phyloP scores from a whole-genome alignment of 2,888 invertebrate genomes.

The Clunio marinus region DNA sequence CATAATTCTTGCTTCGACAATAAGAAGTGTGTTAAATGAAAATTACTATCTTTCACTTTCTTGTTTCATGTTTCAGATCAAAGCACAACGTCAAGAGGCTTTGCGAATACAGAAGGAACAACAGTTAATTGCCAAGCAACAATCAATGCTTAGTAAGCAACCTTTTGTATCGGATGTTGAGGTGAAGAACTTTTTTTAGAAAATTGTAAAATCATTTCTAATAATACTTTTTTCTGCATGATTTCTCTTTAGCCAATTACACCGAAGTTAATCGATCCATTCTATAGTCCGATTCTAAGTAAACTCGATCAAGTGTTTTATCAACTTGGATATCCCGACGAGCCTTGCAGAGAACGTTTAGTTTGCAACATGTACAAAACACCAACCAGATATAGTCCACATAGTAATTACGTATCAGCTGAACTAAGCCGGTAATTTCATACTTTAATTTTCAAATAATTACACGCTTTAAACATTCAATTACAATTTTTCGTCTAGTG shows the following conservation, averaged over 20 bases:
- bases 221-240: not conserved
- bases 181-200: too few species aligned
- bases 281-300: slow-evolving; percentile 75
- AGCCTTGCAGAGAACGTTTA: slow-evolving; percentile 71
- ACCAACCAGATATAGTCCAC: slow-evolving; percentile 74
- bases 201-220: not conserved
- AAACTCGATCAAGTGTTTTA: slow-evolving; percentile 70
- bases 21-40: not conserved
- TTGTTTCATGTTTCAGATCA: slow-evolving; percentile 15
- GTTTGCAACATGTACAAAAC: slow-evolving; percentile 82
- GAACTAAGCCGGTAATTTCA: slow-evolving; percentile 78
- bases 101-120: slow-evolving; percentile 57
- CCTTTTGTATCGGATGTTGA: slow-evolving; percentile 51
- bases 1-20: not conserved
- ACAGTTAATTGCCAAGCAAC: slow-evolving; percentile 57
- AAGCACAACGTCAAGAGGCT: slow-evolving; percentile 57
- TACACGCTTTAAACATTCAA: not conserved
- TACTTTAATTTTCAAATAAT: not conserved
- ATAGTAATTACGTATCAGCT: slow-evolving; percentile 80
- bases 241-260: slow-evolving; percentile 46
- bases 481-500: slow-evolving; percentile 54
- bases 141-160: slow-evolving; percentile 55
- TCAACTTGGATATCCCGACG: slow-evolving; percentile 66
- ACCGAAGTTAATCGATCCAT: slow-evolving; percentile 54
- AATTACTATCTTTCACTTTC: slow-evolving; percentile 25